A percentile compares a stretch with the other conserved stretches of the same genome.
Conservation (phyloP, 2,113 vertebrate genomes). For the Coryphaenoides rupestris region DNA sequence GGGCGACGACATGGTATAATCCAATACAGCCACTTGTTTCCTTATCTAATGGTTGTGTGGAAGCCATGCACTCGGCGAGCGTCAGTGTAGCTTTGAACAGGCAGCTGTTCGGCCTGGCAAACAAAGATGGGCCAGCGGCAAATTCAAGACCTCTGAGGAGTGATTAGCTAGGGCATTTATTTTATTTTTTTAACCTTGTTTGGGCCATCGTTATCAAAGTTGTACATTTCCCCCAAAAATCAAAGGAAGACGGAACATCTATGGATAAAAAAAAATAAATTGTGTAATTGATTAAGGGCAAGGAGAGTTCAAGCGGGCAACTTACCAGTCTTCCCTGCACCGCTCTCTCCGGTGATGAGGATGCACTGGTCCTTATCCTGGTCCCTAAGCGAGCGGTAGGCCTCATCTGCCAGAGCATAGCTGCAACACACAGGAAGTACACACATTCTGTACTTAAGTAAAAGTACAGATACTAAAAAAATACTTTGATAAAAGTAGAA, state of each 20-base stretch:
- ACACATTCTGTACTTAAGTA: no score
- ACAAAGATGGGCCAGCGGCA: background rate
- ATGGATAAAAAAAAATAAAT: background rate
- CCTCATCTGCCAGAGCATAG: constrained; percentile 94
- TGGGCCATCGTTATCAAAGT: background rate
- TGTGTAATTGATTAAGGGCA: no score
- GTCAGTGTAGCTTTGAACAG: background rate
- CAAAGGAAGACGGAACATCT: no score
- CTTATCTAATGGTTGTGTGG: background rate
- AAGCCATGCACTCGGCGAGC: background rate
- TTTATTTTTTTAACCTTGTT: no score
- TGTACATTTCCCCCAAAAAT: background rate
- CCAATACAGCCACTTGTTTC: background rate
- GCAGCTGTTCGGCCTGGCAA: background rate
- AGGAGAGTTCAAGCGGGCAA: background rate
- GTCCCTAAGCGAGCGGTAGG: constrained; percentile 94
- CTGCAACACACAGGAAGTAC: constrained; percentile 68
- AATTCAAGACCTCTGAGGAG: background rate
- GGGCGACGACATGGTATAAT: no score
- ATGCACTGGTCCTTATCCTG: constrained; percentile 99
- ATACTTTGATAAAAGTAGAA: no score
- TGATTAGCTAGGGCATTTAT: background rate
- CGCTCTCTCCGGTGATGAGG: constrained; percentile 97
- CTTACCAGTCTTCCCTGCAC: constrained; percentile 96
- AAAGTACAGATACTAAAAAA: no score